These are phyloP conservation scores for Tragopan temminckii DNA, from an alignment of 2,797 vertebrate species.

Conservation along the genomic window DNA sequence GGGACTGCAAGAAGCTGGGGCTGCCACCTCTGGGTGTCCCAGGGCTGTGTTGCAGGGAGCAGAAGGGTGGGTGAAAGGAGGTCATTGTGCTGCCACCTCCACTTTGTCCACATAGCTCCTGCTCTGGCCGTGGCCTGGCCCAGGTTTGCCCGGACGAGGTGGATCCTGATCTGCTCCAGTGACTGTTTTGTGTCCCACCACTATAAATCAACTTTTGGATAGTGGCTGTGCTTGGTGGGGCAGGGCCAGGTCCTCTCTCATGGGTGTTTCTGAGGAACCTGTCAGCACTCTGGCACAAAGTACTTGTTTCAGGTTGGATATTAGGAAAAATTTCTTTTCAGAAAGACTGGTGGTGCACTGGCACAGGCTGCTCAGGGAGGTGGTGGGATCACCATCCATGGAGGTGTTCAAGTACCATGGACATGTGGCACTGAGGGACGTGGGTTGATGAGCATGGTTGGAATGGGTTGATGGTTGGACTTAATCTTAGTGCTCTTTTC, in stretches of 20 bases:
- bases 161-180: not conserved
- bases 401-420: no score
- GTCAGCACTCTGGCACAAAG: not conserved
- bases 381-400: no score
- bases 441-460: no score
- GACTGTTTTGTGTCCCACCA: not conserved
- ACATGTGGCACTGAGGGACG: no score
- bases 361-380: no score
- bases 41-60: accelerated
- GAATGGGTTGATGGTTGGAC: no score
- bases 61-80: not conserved
- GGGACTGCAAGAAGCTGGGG: not conserved
- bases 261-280: not conserved
- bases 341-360: no score
- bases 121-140: not conserved
- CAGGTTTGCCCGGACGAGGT: not conserved
- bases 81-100: not conserved
- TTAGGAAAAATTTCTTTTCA: no score
- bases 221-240: accelerated
- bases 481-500: no score
- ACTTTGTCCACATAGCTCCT: not conserved
- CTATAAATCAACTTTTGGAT: not conserved
- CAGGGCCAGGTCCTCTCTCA: accelerated
- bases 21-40: not conserved
- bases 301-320: not conserved